A percentile compares a stretch with the other conserved stretches of the same genome.
These are phyloP conservation scores for Agrochola lychnidis DNA, from an alignment of 2,888 invertebrate species.

Conservation along the genomic window DNA sequence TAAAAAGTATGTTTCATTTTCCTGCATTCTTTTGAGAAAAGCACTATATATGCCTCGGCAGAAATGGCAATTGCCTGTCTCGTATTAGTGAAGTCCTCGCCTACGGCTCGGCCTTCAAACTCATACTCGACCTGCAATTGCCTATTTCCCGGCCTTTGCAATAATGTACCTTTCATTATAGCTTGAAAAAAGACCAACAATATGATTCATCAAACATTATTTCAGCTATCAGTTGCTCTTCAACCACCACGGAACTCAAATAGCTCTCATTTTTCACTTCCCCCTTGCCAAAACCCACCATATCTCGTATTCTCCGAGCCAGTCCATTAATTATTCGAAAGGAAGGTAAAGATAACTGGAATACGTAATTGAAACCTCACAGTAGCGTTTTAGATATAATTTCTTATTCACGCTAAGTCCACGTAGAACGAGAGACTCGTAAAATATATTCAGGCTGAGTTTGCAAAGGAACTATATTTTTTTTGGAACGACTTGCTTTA, in stretches of 20 bases:
- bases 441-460: conserved; percentile 16
- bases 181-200: not conserved
- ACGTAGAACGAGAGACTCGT: not conserved
- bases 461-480: not conserved
- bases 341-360: conserved; percentile 42
- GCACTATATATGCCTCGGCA: too few species aligned
- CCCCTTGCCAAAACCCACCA: not conserved
- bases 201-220: not conserved
- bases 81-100: too few species aligned
- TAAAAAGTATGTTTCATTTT: too few species aligned
- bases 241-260: too few species aligned
- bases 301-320: conserved; percentile 21
- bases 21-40: too few species aligned
- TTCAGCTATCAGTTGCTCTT: not conserved
- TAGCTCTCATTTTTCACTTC: too few species aligned
- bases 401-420: conserved; percentile 40
- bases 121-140: too few species aligned
- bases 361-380: conserved; percentile 32
- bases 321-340: conserved; percentile 47
- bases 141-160: too few species aligned
- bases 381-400: conserved; percentile 30
- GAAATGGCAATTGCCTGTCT: too few species aligned
- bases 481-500: too few species aligned
- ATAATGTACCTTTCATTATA: too few species aligned
- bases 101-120: too few species aligned